Evolutionary conservation across 2,888 invertebrate genomes (phyloP).

Genomic region (Hymenopus coronatus): DNA sequence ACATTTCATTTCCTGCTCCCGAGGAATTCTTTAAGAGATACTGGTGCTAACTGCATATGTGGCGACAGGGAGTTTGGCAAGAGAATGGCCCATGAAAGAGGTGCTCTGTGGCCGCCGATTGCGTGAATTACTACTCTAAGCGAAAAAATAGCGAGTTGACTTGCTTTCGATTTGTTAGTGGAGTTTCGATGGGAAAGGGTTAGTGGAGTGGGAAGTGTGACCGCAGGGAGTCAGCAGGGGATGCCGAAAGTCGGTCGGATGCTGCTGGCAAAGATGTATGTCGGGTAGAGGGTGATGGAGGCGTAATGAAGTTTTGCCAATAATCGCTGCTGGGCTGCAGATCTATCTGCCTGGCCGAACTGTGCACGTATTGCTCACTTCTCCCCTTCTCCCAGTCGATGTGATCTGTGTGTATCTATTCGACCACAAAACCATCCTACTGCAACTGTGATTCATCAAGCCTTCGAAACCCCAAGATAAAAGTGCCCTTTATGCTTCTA

Average conservation of each 20-base stretch:
- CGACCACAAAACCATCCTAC: neutral
- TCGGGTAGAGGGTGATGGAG: neutral
- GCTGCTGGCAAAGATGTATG: constrained; percentile 5
- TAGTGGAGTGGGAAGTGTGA: neutral
- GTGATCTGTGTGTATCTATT: neutral
- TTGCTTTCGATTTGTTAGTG: neutral
- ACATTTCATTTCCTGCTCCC: neutral
- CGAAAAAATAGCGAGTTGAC: neutral
- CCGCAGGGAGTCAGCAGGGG: neutral
- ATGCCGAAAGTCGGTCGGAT: constrained; percentile 1
- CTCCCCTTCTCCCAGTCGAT: neutral
- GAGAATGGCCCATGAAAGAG: neutral
- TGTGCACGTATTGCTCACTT: neutral
- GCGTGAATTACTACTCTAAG: neutral
- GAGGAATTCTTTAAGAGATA: neutral
- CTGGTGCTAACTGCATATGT: neutral
- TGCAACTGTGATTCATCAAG: neutral
- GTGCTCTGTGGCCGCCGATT: neutral
- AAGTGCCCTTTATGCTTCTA: neutral
- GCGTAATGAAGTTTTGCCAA: constrained; percentile 19
- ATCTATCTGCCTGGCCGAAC: constrained; percentile 1
- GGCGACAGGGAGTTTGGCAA: neutral
- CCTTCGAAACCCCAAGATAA: neutral
- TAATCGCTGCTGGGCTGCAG: constrained; percentile 12
- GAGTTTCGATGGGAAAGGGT: neutral